A percentile compares a stretch with the other conserved stretches of the same genome.
Conservation (phyloP, 2,888 invertebrate species). For the Stenolophus ochropezus region DNA sequence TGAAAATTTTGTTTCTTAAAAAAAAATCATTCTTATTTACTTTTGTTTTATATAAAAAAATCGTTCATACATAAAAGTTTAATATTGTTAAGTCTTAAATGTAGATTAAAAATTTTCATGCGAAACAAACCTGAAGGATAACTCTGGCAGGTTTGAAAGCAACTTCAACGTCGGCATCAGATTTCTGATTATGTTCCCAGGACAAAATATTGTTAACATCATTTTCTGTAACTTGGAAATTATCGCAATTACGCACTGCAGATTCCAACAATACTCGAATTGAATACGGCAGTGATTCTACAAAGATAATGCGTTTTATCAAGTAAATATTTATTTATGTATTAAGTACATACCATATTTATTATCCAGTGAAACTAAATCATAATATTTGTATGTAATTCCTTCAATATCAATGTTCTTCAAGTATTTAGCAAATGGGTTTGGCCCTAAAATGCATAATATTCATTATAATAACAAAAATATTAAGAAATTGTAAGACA, state of each 20-base stretch:
- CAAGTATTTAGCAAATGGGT: constrained; percentile 80
- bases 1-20: too few species aligned
- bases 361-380: constrained; percentile 82
- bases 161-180: constrained; percentile 87
- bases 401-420: constrained; percentile 78
- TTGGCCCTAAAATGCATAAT: constrained; percentile 72
- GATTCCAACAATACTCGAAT: constrained; percentile 95
- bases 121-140: constrained; percentile 86
- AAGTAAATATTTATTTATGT: constrained; percentile 51
- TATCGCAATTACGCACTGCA: constrained; percentile 96
- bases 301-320: constrained; percentile 62
- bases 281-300: constrained; percentile 91
- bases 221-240: constrained; percentile 88
- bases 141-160: constrained; percentile 97
- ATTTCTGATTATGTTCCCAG: constrained; percentile 87
- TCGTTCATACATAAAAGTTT: too few species aligned
- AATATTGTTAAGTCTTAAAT: too few species aligned
- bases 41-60: too few species aligned
- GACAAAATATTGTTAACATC: constrained; percentile 93
- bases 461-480: background rate
- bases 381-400: constrained; percentile 85
- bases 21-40: too few species aligned
- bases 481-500: background rate
- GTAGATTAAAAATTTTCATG: too few species aligned
- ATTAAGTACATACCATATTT: constrained; percentile 82